phyloP scores from a whole-genome alignment of 2,888 invertebrate genomes.

The Pyrocoelia pectoralis region DNA sequence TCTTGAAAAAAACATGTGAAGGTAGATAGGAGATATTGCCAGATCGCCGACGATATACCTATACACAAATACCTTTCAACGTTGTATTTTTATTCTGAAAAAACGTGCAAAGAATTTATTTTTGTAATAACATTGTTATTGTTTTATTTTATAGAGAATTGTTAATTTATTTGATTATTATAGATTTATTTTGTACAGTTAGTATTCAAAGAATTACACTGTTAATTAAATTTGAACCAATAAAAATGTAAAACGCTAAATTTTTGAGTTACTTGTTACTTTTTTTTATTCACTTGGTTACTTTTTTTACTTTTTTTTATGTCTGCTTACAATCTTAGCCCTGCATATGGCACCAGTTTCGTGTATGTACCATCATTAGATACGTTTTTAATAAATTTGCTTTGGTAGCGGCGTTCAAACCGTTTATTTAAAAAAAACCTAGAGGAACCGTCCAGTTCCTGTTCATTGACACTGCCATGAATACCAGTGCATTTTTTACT shows the following conservation, averaged over 20 bases:
- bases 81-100: constrained; percentile 2
- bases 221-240: constrained; percentile 4
- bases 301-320: constrained; percentile 3
- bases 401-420: no score
- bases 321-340: neutral
- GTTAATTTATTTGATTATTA: constrained; percentile 4
- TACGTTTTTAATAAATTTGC: no score
- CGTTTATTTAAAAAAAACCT: no score
- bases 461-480: no score
- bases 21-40: no score
- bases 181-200: constrained; percentile 4
- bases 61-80: constrained; percentile 3
- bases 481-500: no score
- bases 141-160: constrained; percentile 2
- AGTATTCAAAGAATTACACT: constrained; percentile 3
- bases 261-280: constrained; percentile 1
- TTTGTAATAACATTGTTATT: constrained; percentile 4
- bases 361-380: no score
- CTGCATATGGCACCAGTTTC: no score
- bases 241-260: constrained; percentile 4
- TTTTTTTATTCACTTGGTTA: constrained; percentile 4
- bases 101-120: constrained; percentile 2
- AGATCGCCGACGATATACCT: no score
- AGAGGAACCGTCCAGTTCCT: no score
- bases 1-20: no score